Percentiles rank a stretch among this genome's conserved stretches.
phyloP scores from a whole-genome alignment of 2,113 vertebrate species.

The Nibea coibor region DNA sequence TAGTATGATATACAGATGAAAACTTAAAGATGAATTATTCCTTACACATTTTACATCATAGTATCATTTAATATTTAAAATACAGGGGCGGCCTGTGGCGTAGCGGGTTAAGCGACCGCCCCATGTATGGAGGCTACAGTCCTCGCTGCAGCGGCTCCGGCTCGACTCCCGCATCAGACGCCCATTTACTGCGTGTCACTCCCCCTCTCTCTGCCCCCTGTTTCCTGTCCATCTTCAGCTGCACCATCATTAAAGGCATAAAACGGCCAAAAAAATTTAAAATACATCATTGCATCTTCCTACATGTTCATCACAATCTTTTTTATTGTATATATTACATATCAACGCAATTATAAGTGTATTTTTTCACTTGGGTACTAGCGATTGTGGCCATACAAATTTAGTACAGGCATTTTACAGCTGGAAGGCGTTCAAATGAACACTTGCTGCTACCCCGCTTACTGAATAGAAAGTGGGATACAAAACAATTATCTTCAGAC shows the following conservation, averaged over 20 bases:
- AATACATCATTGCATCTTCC: neutral
- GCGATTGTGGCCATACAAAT: neutral
- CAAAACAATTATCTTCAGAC: slow-evolving; percentile 29
- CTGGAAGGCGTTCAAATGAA: slow-evolving; percentile 3
- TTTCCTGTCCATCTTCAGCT: too few relatives aligned
- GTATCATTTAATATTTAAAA: neutral
- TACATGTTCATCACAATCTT: neutral
- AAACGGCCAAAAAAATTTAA: too few relatives aligned
- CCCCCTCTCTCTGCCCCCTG: too few relatives aligned
- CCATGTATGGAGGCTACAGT: too few relatives aligned
- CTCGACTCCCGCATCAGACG: too few relatives aligned
- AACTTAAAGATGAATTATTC: neutral
- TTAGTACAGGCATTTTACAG: slow-evolving; percentile 9
- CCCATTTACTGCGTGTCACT: too few relatives aligned
- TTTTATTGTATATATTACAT: neutral
- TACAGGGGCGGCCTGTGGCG: too few relatives aligned
- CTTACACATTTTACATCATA: neutral
- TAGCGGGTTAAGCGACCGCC: too few relatives aligned
- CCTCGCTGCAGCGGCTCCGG: too few relatives aligned
- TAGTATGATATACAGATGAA: neutral
- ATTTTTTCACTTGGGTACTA: neutral
- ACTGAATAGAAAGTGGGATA: neutral
- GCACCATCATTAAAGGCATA: too few relatives aligned
- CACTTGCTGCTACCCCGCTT: neutral
- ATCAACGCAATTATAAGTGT: neutral